Evolutionary conservation across 2,113 vertebrate species (phyloP).

Genomic region (Vulpes ferrilata): DNA sequence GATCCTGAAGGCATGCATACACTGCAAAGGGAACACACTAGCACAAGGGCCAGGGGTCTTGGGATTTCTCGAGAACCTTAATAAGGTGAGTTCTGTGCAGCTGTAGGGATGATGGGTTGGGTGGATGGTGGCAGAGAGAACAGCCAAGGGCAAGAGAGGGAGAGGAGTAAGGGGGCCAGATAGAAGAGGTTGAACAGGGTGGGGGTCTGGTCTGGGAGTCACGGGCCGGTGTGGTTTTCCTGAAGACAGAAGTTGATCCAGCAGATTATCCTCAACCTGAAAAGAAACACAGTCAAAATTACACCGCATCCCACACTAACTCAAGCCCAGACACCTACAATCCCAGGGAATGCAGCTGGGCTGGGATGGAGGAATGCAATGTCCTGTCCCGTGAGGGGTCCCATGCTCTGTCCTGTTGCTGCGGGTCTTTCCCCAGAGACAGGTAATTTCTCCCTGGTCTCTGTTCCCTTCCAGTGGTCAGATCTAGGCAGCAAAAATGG

Average conservation of each 20-base stretch:
- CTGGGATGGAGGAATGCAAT: rapidly evolving
- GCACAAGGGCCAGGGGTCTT: background rate
- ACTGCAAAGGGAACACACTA: rapidly evolving
- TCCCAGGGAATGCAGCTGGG: rapidly evolving
- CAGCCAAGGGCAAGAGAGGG: background rate
- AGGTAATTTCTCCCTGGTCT: rapidly evolving
- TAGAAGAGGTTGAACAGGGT: rapidly evolving
- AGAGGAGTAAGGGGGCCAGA: background rate
- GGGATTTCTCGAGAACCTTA: rapidly evolving
- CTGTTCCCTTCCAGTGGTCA: too few relatives aligned
- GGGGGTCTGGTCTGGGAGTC: rapidly evolving
- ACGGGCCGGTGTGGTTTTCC: background rate
- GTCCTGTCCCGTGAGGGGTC: rapidly evolving
- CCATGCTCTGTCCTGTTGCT: rapidly evolving
- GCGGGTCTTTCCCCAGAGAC: rapidly evolving
- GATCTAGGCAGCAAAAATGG: background rate
- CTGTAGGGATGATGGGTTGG: rapidly evolving
- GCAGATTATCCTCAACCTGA: too few relatives aligned
- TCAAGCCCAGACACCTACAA: background rate
- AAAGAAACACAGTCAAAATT: rapidly evolving
- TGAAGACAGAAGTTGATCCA: rapidly evolving
- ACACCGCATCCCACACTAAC: rapidly evolving
- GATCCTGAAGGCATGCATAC: rapidly evolving
- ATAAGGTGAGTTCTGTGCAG: background rate
- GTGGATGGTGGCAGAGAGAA: rapidly evolving